Percentiles rank a stretch among this genome's conserved stretches.
phyloP scores from a whole-genome alignment of 2,888 invertebrate species.

The Phengaris arion region DNA sequence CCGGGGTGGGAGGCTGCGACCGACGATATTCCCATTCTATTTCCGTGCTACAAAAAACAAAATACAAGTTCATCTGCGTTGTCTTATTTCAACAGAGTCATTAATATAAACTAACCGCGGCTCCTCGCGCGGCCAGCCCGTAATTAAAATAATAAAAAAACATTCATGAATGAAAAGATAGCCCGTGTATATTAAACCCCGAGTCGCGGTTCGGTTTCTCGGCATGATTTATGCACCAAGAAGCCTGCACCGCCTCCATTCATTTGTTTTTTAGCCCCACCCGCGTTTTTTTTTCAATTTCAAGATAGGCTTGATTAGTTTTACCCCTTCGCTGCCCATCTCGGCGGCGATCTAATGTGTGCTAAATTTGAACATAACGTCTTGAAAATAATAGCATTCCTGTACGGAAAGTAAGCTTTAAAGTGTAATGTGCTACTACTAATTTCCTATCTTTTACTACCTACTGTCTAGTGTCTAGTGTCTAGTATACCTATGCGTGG shows the following conservation, averaged over 20 bases:
- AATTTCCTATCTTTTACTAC: no score
- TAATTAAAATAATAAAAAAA: constrained; percentile 72
- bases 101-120: constrained; percentile 36
- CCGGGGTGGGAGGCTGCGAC: background rate
- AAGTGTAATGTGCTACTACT: no score
- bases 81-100: constrained; percentile 32
- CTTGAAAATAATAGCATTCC: background rate
- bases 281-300: constrained; percentile 60
- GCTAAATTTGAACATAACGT: constrained; percentile 5
- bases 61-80: constrained; percentile 26
- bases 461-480: no score
- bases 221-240: constrained; percentile 69
- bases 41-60: constrained; percentile 5
- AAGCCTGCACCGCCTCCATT: constrained; percentile 68
- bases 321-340: constrained; percentile 39
- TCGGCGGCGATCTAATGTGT: constrained; percentile 9
- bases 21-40: constrained; percentile 1
- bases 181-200: constrained; percentile 76
- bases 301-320: constrained; percentile 75
- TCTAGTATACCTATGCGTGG: no score
- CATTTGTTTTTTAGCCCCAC: constrained; percentile 70
- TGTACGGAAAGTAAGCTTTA: background rate
- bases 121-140: constrained; percentile 66
- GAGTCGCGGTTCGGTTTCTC: constrained; percentile 60
- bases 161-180: constrained; percentile 65